Conservation (phyloP, 2,888 invertebrate genomes). For the Ligdia adustata region DNA sequence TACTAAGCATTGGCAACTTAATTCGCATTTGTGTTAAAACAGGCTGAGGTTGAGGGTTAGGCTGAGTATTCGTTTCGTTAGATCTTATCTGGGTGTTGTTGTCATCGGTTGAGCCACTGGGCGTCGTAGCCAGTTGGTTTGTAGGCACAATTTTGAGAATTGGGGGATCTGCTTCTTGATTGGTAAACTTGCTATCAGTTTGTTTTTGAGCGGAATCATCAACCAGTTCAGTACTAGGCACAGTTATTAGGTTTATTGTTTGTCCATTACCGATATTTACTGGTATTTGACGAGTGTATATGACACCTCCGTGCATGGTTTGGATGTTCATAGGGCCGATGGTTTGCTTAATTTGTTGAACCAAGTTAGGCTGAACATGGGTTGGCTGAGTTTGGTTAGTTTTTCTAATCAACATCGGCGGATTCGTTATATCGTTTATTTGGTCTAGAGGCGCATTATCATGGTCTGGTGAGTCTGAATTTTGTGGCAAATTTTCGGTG, state of each 20-base stretch:
- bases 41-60: constrained; percentile 62
- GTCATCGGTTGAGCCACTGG: constrained; percentile 56
- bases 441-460: constrained; percentile 67
- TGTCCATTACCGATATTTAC: constrained; percentile 84
- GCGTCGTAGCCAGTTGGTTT: constrained; percentile 52
- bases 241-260: constrained; percentile 84
- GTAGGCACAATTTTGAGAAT: constrained; percentile 75
- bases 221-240: constrained; percentile 73
- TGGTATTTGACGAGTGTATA: constrained; percentile 89
- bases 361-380: constrained; percentile 63
- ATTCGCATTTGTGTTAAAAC: constrained; percentile 82
- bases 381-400: constrained; percentile 53
- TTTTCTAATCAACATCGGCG: constrained; percentile 70
- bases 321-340: constrained; percentile 83
- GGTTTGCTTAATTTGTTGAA: constrained; percentile 79
- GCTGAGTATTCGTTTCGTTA: constrained; percentile 49
- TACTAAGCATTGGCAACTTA: constrained; percentile 79
- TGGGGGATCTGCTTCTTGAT: constrained; percentile 69
- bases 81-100: constrained; percentile 51
- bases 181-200: constrained; percentile 49
- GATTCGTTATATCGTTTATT: constrained; percentile 64
- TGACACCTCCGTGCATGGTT: constrained; percentile 87
- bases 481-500: constrained; percentile 42
- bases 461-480: constrained; percentile 56
- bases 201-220: constrained; percentile 72